Evolutionary conservation across 2,888 invertebrate species (phyloP).

Genomic region (Trisateles emortualis): DNA sequence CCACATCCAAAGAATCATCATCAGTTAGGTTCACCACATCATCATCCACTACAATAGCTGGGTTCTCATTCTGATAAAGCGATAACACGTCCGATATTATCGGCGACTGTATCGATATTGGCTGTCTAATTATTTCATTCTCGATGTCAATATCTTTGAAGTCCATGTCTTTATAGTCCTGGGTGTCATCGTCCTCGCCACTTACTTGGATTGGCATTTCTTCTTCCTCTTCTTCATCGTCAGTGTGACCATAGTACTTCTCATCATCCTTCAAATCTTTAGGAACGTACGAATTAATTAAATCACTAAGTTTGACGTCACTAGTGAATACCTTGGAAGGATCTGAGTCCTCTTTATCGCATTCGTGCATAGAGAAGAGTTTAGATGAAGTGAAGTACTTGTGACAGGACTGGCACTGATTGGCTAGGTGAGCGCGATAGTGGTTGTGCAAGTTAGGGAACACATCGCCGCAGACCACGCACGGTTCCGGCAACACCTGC

Average conservation of each 20-base stretch:
- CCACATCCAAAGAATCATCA: constrained; percentile 63
- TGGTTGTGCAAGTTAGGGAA: constrained; percentile 88
- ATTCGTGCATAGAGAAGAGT: constrained; percentile 69
- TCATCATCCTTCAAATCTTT: constrained; percentile 77
- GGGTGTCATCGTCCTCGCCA: constrained; percentile 42
- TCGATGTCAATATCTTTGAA: constrained; percentile 10
- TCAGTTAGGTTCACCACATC: constrained; percentile 61
- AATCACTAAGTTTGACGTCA: constrained; percentile 64
- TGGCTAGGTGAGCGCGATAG: constrained; percentile 86
- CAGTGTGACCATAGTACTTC: constrained; percentile 74
- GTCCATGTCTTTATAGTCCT: constrained; percentile 27
- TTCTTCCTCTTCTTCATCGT: constrained; percentile 64
- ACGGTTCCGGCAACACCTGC: constrained; percentile 81
- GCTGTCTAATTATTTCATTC: constrained; percentile 54
- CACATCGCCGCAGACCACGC: constrained; percentile 86
- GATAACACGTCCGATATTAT: constrained; percentile 81
- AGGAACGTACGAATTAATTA: constrained; percentile 75
- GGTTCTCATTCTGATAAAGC: constrained; percentile 61
- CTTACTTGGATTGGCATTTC: constrained; percentile 21
- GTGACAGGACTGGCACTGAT: constrained; percentile 81
- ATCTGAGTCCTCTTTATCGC: constrained; percentile 71
- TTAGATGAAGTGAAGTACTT: constrained; percentile 79
- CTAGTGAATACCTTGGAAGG: constrained; percentile 73
- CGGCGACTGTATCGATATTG: constrained; percentile 69
- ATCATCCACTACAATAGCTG: constrained; percentile 17